A percentile compares a stretch with the other conserved stretches of the same genome.
phyloP scores from a whole-genome alignment of 2,888 invertebrate species.

The Ormyrus thymus region DNA sequence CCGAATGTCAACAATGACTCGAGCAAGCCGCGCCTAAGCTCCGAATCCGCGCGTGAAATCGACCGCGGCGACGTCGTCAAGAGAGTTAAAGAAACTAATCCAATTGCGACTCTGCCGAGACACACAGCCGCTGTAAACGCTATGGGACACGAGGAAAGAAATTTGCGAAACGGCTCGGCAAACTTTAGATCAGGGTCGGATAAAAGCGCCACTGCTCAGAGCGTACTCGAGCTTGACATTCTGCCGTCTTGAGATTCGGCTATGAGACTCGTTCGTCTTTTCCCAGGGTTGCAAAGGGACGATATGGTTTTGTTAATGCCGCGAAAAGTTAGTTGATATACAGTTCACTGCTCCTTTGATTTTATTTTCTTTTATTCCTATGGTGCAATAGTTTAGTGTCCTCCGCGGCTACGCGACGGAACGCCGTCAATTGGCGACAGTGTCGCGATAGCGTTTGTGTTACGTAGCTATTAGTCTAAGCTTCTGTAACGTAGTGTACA shows the following conservation, averaged over 20 bases:
- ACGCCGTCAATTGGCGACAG: not conserved
- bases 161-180: conserved; percentile 59
- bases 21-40: conserved; percentile 69
- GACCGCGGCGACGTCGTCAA: conserved; percentile 63
- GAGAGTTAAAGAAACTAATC: conserved; percentile 65
- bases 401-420: not conserved
- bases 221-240: conserved; percentile 70
- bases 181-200: conserved; percentile 66
- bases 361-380: not conserved
- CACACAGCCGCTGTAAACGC: conserved; percentile 59
- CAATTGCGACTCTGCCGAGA: conserved; percentile 71
- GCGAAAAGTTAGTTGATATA: conserved; percentile 17
- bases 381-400: conserved; percentile 35
- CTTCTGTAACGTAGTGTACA: not conserved
- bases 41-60: conserved; percentile 70
- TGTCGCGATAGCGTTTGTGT: not conserved
- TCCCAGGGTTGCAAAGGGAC: not conserved
- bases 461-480: not conserved
- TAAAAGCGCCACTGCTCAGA: conserved; percentile 63
- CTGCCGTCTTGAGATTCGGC: conserved; percentile 70
- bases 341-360: not conserved
- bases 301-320: conserved; percentile 32
- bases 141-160: conserved; percentile 24
- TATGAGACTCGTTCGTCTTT: not conserved
- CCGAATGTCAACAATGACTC: conserved; percentile 55